Percentiles rank a stretch among this genome's conserved stretches.
phyloP scores from a whole-genome alignment of 2,797 vertebrate species.

The Adelosebastes latens region DNA sequence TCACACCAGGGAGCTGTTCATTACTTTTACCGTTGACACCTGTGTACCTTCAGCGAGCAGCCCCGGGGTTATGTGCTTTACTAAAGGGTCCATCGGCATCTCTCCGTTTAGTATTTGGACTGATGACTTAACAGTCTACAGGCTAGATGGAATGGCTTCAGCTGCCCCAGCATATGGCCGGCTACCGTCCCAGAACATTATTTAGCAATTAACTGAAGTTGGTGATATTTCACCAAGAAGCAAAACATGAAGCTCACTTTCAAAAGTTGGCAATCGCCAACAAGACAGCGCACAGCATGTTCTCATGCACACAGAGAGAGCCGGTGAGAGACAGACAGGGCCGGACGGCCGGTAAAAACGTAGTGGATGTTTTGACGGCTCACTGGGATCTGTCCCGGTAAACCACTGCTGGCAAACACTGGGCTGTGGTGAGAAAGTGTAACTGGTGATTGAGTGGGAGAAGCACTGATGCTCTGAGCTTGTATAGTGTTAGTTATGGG shows the following conservation, averaged over 20 bases:
- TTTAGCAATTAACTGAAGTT: slow-evolving; percentile 17
- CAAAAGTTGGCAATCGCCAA: not conserved
- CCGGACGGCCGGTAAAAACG: too few relatives aligned
- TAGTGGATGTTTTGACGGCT: too few relatives aligned
- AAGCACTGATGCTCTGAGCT: too few relatives aligned
- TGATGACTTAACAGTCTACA: slow-evolving; percentile 45
- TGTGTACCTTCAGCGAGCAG: slow-evolving; percentile 55
- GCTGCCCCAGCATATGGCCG: slow-evolving; percentile 37
- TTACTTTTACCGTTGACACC: slow-evolving; percentile 67
- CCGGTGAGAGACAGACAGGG: too few relatives aligned
- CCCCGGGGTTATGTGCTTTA: slow-evolving; percentile 46
- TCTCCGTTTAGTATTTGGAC: slow-evolving; percentile 47
- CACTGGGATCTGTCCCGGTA: too few relatives aligned
- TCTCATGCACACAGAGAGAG: too few relatives aligned
- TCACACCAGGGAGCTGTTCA: slow-evolving; percentile 57
- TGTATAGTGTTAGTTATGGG: too few relatives aligned
- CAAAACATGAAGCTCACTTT: not conserved
- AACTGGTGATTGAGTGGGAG: too few relatives aligned
- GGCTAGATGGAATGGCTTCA: slow-evolving; percentile 45
- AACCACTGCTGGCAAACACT: too few relatives aligned
- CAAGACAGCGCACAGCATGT: not conserved
- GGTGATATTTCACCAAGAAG: not conserved
- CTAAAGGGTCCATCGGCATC: slow-evolving; percentile 53
- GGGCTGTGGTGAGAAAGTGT: too few relatives aligned
- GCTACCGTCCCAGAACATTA: slow-evolving; percentile 21